phyloP scores from a whole-genome alignment of 2,113 vertebrate species.

The Colossoma macropomum region DNA sequence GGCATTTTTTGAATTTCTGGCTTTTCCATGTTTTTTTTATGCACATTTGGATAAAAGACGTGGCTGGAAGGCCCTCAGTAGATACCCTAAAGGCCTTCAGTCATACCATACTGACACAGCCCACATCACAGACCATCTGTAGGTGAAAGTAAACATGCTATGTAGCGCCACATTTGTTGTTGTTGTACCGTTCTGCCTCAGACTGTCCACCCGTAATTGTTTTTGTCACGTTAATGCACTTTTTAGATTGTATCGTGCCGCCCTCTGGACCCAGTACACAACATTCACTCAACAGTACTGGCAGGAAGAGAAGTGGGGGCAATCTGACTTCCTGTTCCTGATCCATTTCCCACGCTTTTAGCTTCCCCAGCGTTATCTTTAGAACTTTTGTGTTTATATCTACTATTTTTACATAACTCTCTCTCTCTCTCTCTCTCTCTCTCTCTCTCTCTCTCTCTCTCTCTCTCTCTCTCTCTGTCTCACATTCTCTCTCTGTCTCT shows the following conservation, averaged over 20 bases:
- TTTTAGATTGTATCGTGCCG: not conserved
- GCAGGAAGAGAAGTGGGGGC: conserved; percentile 36
- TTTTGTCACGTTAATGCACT: not conserved
- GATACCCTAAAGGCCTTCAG: no score
- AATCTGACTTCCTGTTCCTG: conserved; percentile 18
- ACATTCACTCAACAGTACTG: conserved; percentile 1
- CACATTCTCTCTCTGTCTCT: not conserved
- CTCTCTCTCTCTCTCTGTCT: conserved; percentile 14
- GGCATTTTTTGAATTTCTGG: no score
- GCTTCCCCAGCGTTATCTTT: conserved; percentile 55
- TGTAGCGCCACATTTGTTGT: not conserved
- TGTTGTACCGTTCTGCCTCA: no score
- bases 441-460: not conserved
- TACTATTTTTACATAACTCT: conserved; percentile 1
- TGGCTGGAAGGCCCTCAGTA: no score
- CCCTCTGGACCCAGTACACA: not conserved
- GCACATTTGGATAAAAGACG: no score
- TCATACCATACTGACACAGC: no score
- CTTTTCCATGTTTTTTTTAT: no score
- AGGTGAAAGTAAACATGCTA: not conserved
- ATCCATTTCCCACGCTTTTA: conserved; percentile 55
- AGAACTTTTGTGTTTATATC: conserved; percentile 33
- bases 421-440: not conserved
- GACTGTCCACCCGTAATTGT: not conserved
- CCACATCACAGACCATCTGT: not conserved